Evolutionary conservation across 2,113 vertebrate species (phyloP), one percentile per base, ranked within the genome.

Genomic region (Ploceus nigricollis): DNA sequence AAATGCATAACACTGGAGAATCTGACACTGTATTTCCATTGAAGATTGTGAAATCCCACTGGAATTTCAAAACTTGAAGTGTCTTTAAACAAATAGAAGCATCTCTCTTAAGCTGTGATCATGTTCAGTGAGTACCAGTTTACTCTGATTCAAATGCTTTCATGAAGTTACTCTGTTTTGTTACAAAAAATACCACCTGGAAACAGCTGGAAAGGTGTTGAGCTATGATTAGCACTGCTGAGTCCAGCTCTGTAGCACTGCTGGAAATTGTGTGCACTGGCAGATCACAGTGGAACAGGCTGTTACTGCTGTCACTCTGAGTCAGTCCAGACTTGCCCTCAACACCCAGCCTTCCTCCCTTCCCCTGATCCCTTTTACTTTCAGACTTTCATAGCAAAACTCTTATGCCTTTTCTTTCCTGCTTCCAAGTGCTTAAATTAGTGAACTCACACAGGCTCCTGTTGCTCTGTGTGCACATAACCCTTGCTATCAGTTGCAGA

Each of bases 271-370:
- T 50, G 47, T 9, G 22, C 9, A 2, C 44, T 8, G 18, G 24
- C 5, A 72, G n/a, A 31, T 4, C 0, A 0, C 15, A 65, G 84
- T 64, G 6, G 15, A 71, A 44, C 24, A 56, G 72, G 24, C 39
- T 85, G 8, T 45, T 54, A 54, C 7, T 82, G 68, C 63, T 80
- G 84, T 54, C 54, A 23, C 24, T 71, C 44, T 27, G 78, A 66
- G 51, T 71, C 82, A 63, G 71, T 10, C 42, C 56, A 83, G 56
- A 30, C 47, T 77, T 66, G 18, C 13, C 51, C 54, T 44, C 68
- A 53, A 17, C 35, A 81, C 15, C 14, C 68, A 66, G 44, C 92
- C 64, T 66, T 83, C 76, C 40, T 42, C n/a, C 23, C 42, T 39
- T 60, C 20, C 40, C n/a, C n/a, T 15, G 31, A 83, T 16, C 48